Evolutionary conservation across 2,113 vertebrate species (phyloP).

Genomic region (Hydrochoerus hydrochaeris): DNA sequence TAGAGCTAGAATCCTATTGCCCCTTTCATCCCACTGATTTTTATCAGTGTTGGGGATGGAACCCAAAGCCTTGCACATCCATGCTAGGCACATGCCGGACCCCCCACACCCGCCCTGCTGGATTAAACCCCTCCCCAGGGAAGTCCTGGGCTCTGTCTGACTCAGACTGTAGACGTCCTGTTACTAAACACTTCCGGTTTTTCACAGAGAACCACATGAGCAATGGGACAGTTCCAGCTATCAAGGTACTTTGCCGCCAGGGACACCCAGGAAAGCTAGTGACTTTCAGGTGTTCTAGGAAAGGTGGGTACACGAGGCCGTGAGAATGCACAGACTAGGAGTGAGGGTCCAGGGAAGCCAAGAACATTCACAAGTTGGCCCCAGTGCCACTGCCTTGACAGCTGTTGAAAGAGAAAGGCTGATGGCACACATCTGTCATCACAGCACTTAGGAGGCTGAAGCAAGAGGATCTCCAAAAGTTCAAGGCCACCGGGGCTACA

Average conservation of each 20-base stretch:
- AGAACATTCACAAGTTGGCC: not conserved
- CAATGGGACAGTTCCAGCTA: not conserved
- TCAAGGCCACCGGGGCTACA: not conserved
- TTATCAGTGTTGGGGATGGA: not conserved
- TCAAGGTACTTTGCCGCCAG: not conserved
- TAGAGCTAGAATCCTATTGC: not conserved
- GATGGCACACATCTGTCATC: not conserved
- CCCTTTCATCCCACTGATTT: not conserved
- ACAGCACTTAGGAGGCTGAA: not conserved
- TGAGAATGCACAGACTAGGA: not conserved
- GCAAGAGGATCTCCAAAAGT: not conserved
- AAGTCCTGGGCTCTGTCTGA: not conserved
- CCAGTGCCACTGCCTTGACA: not conserved
- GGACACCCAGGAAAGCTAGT: not conserved
- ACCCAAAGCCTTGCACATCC: not conserved
- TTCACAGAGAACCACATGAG: not conserved
- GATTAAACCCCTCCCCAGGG: not conserved
- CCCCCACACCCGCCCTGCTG: not conserved
- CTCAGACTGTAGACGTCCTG: not conserved
- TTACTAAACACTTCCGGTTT: not conserved
- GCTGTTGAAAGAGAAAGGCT: not conserved
- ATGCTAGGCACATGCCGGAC: not conserved
- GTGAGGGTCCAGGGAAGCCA: not conserved
- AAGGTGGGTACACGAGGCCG: fast-evolving
- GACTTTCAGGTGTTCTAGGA: not conserved